Evolutionary conservation across 2,113 vertebrate genomes (phyloP).

Genomic region (Rhinoderma darwinii): DNA sequence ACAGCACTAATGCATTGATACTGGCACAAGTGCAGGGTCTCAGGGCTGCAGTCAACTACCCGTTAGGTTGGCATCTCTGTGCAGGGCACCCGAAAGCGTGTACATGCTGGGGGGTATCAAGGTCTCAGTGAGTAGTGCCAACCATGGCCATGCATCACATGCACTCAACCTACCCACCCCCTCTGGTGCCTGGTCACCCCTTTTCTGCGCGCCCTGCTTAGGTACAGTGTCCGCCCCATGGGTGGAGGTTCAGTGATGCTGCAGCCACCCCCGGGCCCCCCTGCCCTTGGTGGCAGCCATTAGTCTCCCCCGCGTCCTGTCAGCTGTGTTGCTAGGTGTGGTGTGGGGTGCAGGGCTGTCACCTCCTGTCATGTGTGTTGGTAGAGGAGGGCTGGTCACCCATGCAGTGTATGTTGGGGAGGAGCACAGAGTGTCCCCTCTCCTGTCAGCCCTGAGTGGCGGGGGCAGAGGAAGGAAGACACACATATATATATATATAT

Average conservation of each 20-base stretch:
- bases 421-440: slow-evolving; percentile 22
- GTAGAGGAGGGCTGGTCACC: slow-evolving; percentile 6
- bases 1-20: not conserved
- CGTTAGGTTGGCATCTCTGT: not conserved
- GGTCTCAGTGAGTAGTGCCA: not conserved
- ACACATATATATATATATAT: not conserved
- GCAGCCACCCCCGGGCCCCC: slow-evolving; percentile 64
- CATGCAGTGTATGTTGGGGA: not conserved
- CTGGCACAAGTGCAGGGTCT: not conserved
- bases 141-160: not conserved
- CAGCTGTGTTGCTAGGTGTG: slow-evolving; percentile 85
- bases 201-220: slow-evolving; percentile 9
- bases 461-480: slow-evolving; percentile 1
- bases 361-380: slow-evolving; percentile 35
- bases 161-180: not conserved
- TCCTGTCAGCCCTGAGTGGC: slow-evolving; percentile 5
- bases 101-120: not conserved
- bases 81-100: not conserved
- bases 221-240: slow-evolving; percentile 54
- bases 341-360: slow-evolving; percentile 60
- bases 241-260: slow-evolving; percentile 23
- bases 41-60: not conserved
- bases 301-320: slow-evolving; percentile 77
- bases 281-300: slow-evolving; percentile 63
- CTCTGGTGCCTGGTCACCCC: not conserved